Conservation (phyloP, 2,888 invertebrate species). For the Megastigmus dorsalis region DNA sequence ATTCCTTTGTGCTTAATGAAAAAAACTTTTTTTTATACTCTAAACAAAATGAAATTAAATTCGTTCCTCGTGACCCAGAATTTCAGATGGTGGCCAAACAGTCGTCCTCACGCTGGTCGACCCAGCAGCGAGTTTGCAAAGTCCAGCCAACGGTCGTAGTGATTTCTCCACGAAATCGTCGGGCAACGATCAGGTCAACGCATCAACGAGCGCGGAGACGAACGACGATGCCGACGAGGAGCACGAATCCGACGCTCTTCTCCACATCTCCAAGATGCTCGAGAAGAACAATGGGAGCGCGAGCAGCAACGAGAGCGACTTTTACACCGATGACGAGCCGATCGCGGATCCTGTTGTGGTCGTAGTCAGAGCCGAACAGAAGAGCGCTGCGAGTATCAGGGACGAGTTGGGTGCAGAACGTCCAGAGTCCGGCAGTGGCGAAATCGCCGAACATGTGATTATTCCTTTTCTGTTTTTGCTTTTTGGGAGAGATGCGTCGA, state of each 20-base stretch:
- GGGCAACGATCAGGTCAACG: slow-evolving; percentile 45
- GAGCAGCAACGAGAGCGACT: slow-evolving; percentile 15
- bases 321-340: slow-evolving; percentile 53
- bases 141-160: slow-evolving; percentile 75
- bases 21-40: neutral
- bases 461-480: no score
- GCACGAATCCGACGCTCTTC: slow-evolving; percentile 4
- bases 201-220: slow-evolving; percentile 18
- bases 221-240: slow-evolving; percentile 30
- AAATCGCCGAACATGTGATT: no score
- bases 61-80: slow-evolving; percentile 73
- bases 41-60: neutral
- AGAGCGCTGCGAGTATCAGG: slow-evolving; percentile 21
- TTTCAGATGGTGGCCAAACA: slow-evolving; percentile 79
- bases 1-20: no score
- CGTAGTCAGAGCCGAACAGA: slow-evolving; percentile 67
- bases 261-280: slow-evolving; percentile 8
- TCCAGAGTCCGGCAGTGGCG: no score
- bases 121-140: slow-evolving; percentile 78
- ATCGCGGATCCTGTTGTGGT: slow-evolving; percentile 64
- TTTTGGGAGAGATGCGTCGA: no score
- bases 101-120: slow-evolving; percentile 80
- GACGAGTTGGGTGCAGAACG: neutral
- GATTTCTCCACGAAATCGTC: slow-evolving; percentile 74
- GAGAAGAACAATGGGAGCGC: slow-evolving; percentile 25